phyloP scores from a whole-genome alignment of 2,888 invertebrate species.

The Heterodera filipjevi region DNA sequence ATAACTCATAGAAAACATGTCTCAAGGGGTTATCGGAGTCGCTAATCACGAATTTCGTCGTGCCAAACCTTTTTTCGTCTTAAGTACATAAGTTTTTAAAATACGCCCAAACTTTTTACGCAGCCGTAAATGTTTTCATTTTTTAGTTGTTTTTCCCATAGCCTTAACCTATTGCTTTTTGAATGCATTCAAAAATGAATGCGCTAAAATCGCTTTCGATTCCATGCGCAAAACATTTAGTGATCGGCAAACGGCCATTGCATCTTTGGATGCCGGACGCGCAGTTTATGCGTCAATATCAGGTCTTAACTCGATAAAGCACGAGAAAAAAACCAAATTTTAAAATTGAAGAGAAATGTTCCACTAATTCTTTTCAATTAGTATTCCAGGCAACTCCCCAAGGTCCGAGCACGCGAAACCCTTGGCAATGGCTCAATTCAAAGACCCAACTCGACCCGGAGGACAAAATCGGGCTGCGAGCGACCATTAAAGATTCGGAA shows the following conservation, averaged over 20 bases:
- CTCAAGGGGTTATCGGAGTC: too few species aligned
- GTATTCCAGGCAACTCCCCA: not conserved
- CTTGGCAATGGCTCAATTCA: slow-evolving; percentile 9
- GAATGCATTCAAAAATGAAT: not conserved
- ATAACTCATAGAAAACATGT: too few species aligned
- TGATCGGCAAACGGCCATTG: not conserved
- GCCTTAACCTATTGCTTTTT: not conserved
- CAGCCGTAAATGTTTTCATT: too few species aligned
- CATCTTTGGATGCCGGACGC: slow-evolving; percentile 63
- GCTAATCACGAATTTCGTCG: too few species aligned
- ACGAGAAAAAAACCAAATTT: too few species aligned
- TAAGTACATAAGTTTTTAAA: too few species aligned
- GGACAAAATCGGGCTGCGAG: not conserved
- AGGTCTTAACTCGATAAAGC: slow-evolving; percentile 44
- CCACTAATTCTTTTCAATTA: slow-evolving; percentile 20
- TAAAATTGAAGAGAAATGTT: too few species aligned
- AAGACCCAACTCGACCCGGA: slow-evolving; percentile 1
- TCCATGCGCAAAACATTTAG: not conserved
- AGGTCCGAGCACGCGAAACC: not conserved
- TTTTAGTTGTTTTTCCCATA: too few species aligned
- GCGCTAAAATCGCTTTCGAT: not conserved
- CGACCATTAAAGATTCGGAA: slow-evolving; percentile 14
- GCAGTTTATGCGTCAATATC: slow-evolving; percentile 60
- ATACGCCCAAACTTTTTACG: too few species aligned
- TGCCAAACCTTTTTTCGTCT: too few species aligned